These are phyloP conservation scores for Heterotilapia buettikoferi DNA, from an alignment of 2,113 vertebrate genomes.

Conservation along the genomic window DNA sequence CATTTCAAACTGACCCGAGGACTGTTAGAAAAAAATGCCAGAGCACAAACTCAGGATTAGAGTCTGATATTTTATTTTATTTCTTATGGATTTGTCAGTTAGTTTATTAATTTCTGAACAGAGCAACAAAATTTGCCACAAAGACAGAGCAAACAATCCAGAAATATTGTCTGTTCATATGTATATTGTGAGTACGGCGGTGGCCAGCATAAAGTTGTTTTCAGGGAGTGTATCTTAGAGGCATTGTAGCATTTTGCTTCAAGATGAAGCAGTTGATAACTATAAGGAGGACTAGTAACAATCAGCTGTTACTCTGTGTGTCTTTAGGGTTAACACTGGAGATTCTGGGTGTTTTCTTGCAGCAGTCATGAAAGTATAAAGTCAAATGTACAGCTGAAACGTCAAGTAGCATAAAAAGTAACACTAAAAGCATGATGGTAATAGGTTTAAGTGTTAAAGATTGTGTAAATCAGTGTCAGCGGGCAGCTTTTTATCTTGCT, in stretches of 20 bases:
- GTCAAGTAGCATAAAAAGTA: not conserved
- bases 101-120: not conserved
- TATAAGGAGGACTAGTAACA: not conserved
- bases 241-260: slow-evolving; percentile 17
- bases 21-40: slow-evolving; percentile 46
- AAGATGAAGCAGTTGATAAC: slow-evolving; percentile 2
- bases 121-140: not conserved
- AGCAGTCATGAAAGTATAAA: not conserved
- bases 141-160: not conserved
- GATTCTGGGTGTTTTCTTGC: not conserved
- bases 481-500: slow-evolving; percentile 45
- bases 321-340: not conserved
- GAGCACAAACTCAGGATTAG: slow-evolving; percentile 46
- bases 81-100: not conserved
- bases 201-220: not conserved
- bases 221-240: not conserved
- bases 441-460: not conserved
- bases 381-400: slow-evolving; percentile 24
- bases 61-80: not conserved
- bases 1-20: slow-evolving; percentile 31
- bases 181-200: not conserved
- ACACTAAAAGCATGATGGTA: not conserved
- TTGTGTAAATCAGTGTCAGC: slow-evolving; percentile 8
- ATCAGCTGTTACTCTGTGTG: not conserved
- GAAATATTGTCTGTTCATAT: not conserved